Conservation (phyloP, 2,113 vertebrate species). For the Oplegnathus fasciatus region DNA sequence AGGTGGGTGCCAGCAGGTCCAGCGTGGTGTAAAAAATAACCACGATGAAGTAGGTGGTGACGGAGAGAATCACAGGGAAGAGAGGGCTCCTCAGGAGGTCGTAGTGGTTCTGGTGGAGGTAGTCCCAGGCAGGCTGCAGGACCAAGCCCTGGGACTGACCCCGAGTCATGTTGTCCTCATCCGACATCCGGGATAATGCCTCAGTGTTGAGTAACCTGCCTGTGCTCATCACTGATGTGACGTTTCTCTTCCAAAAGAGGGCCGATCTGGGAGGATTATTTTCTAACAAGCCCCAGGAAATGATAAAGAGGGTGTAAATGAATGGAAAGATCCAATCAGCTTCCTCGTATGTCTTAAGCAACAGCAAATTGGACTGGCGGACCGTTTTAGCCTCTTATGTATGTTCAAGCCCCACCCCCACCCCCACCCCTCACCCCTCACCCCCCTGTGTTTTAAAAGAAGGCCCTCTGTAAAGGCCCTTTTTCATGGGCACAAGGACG, state of each 20-base stretch:
- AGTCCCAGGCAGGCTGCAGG: conserved; percentile 86
- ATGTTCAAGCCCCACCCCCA: conserved; percentile 85
- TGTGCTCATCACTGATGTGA: conserved; percentile 59
- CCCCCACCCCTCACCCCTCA: conserved; percentile 36
- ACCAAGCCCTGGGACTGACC: conserved; percentile 66
- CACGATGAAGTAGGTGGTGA: conserved; percentile 83
- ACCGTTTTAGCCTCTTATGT: conserved; percentile 79
- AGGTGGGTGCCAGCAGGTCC: conserved; percentile 84
- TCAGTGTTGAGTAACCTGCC: conserved; percentile 53
- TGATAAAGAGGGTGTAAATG: conserved; percentile 35
- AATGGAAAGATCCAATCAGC: conserved; percentile 60
- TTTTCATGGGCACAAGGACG: conserved; percentile 79
- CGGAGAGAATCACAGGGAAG: conserved; percentile 84
- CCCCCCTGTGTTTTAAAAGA: conserved; percentile 71
- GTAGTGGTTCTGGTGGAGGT: conserved; percentile 83
- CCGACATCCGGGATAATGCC: conserved; percentile 72
- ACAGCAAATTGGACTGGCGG: conserved; percentile 74
- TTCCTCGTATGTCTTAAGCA: conserved; percentile 48
- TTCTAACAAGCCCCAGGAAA: conserved; percentile 25
- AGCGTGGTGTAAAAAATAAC: conserved; percentile 82
- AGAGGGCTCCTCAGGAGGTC: conserved; percentile 83
- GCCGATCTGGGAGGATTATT: conserved; percentile 45
- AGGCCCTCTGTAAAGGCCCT: conserved; percentile 74
- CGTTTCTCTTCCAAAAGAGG: conserved; percentile 30
- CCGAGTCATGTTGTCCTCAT: conserved; percentile 74